Conservation (phyloP, 2,888 invertebrate species). For the Lysandra coridon region DNA sequence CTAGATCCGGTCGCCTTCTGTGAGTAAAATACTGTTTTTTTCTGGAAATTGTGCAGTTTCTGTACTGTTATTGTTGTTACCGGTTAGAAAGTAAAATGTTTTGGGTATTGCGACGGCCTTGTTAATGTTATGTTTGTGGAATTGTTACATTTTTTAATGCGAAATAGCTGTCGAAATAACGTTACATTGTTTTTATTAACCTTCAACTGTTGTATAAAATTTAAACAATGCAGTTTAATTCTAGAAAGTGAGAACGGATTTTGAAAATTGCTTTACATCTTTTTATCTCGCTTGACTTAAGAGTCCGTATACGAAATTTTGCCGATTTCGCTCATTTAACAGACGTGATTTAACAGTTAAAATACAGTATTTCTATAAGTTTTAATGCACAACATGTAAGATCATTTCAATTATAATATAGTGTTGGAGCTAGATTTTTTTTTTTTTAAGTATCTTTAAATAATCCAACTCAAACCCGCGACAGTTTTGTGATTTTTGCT, state of each 20-base stretch:
- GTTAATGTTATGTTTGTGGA: neutral
- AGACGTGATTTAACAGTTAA: no score
- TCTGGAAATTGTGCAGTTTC: neutral
- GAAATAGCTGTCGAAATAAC: constrained; percentile 11
- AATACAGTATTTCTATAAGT: no score
- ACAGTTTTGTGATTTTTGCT: no score
- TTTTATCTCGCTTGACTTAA: neutral
- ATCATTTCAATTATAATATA: no score
- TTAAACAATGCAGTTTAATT: neutral
- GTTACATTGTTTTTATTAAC: constrained; percentile 19
- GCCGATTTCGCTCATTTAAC: no score
- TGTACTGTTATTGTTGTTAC: constrained; percentile 16
- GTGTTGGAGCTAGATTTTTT: no score
- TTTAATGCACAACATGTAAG: no score
- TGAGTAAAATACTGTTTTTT: neutral
- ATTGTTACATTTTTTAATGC: constrained; percentile 4
- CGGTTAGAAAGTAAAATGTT: constrained; percentile 30
- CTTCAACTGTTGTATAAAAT: constrained; percentile 13
- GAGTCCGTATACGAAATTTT: no score
- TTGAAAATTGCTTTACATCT: neutral
- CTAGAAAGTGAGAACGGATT: neutral
- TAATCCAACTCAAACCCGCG: no score
- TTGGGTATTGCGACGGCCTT: neutral
- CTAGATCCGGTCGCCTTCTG: neutral
- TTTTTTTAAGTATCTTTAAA: no score